Percentiles rank a stretch among this genome's conserved stretches.
Evolutionary conservation across 2,113 vertebrate species (phyloP).

Genomic region (Spheniscus mendiculus): DNA sequence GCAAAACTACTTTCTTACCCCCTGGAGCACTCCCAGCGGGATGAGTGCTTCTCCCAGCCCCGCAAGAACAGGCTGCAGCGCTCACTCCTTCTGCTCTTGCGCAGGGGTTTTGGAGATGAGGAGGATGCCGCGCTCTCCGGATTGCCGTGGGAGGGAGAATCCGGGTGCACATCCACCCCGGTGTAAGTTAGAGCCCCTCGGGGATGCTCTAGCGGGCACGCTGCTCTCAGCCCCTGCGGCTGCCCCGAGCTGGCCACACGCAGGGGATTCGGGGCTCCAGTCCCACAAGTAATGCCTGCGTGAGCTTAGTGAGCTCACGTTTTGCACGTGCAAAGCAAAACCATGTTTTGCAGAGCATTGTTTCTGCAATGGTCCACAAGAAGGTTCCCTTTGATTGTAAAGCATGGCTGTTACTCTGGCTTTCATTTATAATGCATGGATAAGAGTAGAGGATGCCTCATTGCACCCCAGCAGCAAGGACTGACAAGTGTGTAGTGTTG

Average conservation of each 20-base stretch:
- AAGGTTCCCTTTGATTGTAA: background rate
- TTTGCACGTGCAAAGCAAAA: background rate
- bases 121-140: background rate
- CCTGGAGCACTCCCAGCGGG: background rate
- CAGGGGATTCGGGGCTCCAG: rapidly evolving
- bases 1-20: background rate
- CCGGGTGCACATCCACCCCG: background rate
- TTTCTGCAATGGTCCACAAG: background rate
- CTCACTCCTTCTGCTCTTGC: background rate
- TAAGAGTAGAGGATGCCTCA: background rate
- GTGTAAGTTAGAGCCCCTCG: background rate
- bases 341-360: rapidly evolving
- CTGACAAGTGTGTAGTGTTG: background rate
- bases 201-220: rapidly evolving
- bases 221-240: background rate
- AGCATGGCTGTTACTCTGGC: background rate
- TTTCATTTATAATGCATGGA: background rate
- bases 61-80: background rate
- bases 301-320: background rate
- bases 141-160: background rate
- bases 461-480: background rate
- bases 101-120: background rate
- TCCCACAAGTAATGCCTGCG: background rate
- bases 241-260: background rate
- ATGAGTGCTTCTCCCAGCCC: background rate